Evolutionary conservation across 2,797 vertebrate genomes (phyloP), one percentile per base, ranked within the genome.

Genomic region (Gymnodraco acuticeps): DNA sequence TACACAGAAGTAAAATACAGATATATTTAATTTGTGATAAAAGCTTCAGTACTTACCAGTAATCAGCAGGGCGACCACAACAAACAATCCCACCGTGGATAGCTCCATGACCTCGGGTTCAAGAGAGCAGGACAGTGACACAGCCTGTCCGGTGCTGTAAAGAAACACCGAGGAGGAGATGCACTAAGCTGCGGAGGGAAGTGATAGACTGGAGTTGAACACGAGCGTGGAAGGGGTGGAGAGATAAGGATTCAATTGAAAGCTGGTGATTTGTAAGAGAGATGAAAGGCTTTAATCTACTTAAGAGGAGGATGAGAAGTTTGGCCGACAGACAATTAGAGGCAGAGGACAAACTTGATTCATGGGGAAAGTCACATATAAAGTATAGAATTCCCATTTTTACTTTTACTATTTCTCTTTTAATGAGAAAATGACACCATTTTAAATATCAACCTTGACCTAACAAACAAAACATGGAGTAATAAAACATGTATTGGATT

Each of bases 181-280:
- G 3, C 54, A 62, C 12, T 47, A 16, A 76, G 51, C 72, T 46
- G 76, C 31, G 16, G 69, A 23, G 45, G 46, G 55, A 72, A 54
- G 50, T 14, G 59, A 65, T 23, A 3, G 64, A 45, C 45, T 33
- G 70, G 53, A 55, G 68, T 17, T 43, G 27, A 14, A 48, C 38
- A 38, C 71, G 72, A 55, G 20, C 64, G 38, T 50, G 77, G 43
- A 78, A 70, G 77, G 73, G 70, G 81, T 74, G 89, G 76, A 60
- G 82, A 77, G 81, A 86, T 76, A 58, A 88, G 82, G 86, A 91
- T 63, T 87, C 89, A 86, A 90, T 90, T 90, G 79, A 80, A 83
- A 84, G 56, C 47, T 10, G 20, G 73, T 38, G 61, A 77, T 73
- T 88, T 86, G 88, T 87, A 85, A 91, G 70, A 72, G 87, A 86